Conservation (phyloP, 2,797 vertebrate species). For the Pipistrellus kuhlii region DNA sequence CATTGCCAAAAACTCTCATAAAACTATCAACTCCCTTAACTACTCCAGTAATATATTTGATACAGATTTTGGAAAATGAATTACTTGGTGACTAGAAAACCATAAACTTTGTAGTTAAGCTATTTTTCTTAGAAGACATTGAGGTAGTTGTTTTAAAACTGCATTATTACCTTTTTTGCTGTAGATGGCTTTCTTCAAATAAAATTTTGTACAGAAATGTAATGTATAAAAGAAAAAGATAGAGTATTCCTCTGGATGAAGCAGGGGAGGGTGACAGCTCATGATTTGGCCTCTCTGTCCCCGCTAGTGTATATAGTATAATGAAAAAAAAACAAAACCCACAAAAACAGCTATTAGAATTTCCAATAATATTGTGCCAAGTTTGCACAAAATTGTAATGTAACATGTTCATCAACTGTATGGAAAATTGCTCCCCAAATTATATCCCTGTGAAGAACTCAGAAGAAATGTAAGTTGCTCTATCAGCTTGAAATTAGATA, state of each 20-base stretch:
- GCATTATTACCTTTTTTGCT: background rate
- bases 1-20: background rate
- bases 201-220: background rate
- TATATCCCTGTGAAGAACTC: slow-evolving; percentile 15
- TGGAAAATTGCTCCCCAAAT: slow-evolving; percentile 25
- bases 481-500: slow-evolving; percentile 40
- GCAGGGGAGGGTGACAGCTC: background rate
- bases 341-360: slow-evolving; percentile 12
- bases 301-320: background rate
- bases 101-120: background rate
- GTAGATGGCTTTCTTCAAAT: background rate
- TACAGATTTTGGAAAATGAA: background rate
- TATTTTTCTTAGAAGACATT: background rate
- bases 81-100: background rate
- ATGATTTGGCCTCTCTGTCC: background rate
- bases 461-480: slow-evolving; percentile 29
- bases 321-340: background rate
- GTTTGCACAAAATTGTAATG: background rate
- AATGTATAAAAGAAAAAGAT: background rate
- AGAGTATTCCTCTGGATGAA: background rate
- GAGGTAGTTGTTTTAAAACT: background rate
- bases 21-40: background rate
- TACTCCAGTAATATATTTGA: background rate
- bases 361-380: slow-evolving; percentile 18
- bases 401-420: slow-evolving; percentile 14